These are phyloP conservation scores for Anarsia innoxiella DNA, from an alignment of 2,888 invertebrate species.

Conservation along the genomic window DNA sequence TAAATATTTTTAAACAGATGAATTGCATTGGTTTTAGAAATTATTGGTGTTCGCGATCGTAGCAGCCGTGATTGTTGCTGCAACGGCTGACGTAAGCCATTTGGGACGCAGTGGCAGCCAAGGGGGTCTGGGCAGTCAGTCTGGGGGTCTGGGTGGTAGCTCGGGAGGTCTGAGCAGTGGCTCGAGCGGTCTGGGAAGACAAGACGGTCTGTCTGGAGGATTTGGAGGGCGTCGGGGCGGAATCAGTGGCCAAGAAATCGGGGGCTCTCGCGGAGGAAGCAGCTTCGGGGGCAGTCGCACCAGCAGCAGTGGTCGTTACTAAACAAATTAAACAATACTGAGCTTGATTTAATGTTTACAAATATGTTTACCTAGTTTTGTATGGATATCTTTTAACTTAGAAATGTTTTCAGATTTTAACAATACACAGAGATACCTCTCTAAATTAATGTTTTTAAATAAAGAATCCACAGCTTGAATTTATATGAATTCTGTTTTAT, in stretches of 20 bases:
- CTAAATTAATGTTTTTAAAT: too few species aligned
- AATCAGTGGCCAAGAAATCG: neutral
- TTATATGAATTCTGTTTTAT: too few species aligned
- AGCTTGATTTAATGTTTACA: too few species aligned
- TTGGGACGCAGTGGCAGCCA: neutral
- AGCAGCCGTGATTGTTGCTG: conserved; percentile 1
- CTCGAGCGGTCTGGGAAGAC: neutral
- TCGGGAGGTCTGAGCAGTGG: neutral
- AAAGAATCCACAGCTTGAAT: too few species aligned
- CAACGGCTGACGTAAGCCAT: neutral
- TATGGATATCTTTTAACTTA: too few species aligned
- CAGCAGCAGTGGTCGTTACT: neutral
- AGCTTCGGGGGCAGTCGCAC: neutral
- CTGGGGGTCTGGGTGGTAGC: neutral
- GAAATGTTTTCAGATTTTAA: too few species aligned
- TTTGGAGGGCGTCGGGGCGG: neutral
- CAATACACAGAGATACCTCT: too few species aligned
- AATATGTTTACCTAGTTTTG: too few species aligned
- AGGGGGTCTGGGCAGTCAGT: neutral
- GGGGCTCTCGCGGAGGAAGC: neutral
- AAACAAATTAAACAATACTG: too few species aligned
- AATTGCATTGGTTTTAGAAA: neutral
- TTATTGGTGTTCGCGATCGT: neutral
- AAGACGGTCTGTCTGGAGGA: neutral
- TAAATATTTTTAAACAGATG: too few species aligned